Base-by-base conservation (phyloP, 2,888 invertebrate species). In the Drosophila austrosaltans region DNA sequence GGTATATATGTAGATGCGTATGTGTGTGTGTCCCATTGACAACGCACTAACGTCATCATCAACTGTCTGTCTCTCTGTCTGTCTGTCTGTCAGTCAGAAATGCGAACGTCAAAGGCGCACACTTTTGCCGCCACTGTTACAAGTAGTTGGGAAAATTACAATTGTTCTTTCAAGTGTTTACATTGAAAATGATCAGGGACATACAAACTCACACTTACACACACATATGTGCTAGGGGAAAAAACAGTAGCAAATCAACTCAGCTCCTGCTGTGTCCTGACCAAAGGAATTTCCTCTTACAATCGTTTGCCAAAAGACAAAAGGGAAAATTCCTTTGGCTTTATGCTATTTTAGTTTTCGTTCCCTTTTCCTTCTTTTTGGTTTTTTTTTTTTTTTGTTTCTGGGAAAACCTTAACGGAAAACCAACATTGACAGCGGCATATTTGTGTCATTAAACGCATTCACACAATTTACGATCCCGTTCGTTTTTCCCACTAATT, bases 41-140 rank as follows among this genome's bases (percentile, higher is more conserved):
- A 57, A 76, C 72, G 61, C 63, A 80, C 80, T 80, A 87, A 84
- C 87, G 85, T 83, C 87, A 83, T 83, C 83, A 76, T 80, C 75
- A 48, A 48, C 48, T 25, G 16, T 16, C 25, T 10, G 25, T 25
- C 48, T 48, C 22, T 48, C 48, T 48, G 48, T 48, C 25, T 10
- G 25, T 25, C 48, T 48, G 48, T 48, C 48, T 48, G 48, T 48
- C 44, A 81, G 84, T 79, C 87, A 76, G 73, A 53, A 58, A 69
- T 65, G 61, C 63, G 62, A 66, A 53, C 61, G 74, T 62, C 75
- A 74, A 74, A 69, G 53, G 30, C 66, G 72, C 87, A 83, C 87
- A 86, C 81, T 81, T 83, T 76, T 71, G 25, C 57, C 36, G 57
- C 57, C 36, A 39, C 2, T 36, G 36, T 36, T 39, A 58, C 25